These are phyloP conservation scores for Pocillopora meandrina DNA, from an alignment of 92 coral and sea anemone genomes.

Conservation along the genomic window DNA sequence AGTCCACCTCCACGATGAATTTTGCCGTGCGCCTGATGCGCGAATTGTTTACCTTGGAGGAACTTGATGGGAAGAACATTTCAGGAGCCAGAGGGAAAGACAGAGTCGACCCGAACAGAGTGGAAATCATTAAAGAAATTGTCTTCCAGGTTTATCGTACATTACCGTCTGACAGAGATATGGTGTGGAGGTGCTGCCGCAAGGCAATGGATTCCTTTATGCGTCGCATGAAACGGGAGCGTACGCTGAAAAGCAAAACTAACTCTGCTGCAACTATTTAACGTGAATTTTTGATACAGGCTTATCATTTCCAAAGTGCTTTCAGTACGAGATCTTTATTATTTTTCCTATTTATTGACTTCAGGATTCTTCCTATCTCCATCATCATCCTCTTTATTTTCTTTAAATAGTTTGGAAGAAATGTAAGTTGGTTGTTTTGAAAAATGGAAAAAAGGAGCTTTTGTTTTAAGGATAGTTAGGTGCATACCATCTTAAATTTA, in stretches of 20 bases:
- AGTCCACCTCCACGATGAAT: conserved; percentile 35
- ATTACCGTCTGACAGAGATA: conserved; percentile 29
- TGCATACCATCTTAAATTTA: too few relatives aligned
- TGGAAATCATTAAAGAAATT: conserved; percentile 38
- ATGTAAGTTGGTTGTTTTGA: too few relatives aligned
- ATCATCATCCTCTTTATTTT: too few relatives aligned
- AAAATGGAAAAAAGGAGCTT: too few relatives aligned
- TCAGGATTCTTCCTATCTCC: too few relatives aligned
- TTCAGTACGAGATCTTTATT: neutral
- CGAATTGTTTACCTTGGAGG: conserved; percentile 24
- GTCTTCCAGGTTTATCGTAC: conserved; percentile 39
- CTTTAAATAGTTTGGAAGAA: too few relatives aligned
- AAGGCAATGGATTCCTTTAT: conserved; percentile 42
- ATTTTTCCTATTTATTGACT: too few relatives aligned
- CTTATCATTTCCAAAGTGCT: neutral
- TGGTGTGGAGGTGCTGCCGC: conserved; percentile 36
- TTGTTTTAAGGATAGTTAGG: too few relatives aligned
- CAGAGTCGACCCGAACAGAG: conserved; percentile 27
- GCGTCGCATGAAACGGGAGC: conserved; percentile 28
- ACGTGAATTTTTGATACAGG: neutral
- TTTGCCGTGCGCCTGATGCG: conserved; percentile 39
- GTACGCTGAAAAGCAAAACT: neutral
- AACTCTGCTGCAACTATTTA: neutral
- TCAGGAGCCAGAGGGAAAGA: conserved; percentile 44
- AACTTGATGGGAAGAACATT: conserved; percentile 27